These are phyloP conservation scores for Eulemur macaco DNA, from an alignment of 2,113 vertebrate genomes.

Conservation along the genomic window DNA sequence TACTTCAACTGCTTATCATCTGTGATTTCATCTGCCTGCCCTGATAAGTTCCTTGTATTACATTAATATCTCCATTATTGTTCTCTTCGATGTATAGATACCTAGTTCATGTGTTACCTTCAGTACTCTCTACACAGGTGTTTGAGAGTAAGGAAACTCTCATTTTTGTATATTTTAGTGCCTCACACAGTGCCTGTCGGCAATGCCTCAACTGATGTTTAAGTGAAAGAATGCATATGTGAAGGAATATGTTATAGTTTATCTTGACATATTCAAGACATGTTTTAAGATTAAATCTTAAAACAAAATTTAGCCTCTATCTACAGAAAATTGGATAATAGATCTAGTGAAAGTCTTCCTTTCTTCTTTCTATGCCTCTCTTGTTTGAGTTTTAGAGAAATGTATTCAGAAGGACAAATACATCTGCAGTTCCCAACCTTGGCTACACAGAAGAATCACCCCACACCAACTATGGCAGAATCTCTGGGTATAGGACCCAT, in stretches of 20 bases:
- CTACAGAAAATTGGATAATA: background rate
- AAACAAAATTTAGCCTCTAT: background rate
- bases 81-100: background rate
- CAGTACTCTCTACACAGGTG: background rate
- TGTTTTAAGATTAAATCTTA: background rate
- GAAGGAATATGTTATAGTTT: background rate
- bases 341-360: background rate
- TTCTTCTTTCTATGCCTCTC: background rate
- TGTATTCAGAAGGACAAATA: background rate
- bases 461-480: background rate
- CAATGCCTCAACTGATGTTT: background rate
- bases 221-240: background rate
- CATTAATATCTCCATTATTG: background rate
- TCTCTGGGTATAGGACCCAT: background rate
- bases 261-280: background rate
- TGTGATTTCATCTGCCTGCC: background rate
- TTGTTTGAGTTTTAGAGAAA: background rate
- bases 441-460: background rate
- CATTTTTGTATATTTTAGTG: background rate
- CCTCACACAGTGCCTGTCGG: background rate
- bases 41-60: rapidly evolving
- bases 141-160: background rate
- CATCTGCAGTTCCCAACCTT: background rate
- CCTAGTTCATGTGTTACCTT: background rate
- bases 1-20: background rate